Percentiles rank a stretch among this genome's conserved stretches.
phyloP scores from a whole-genome alignment of 2,797 vertebrate species.

The Eulemur rubriventer region DNA sequence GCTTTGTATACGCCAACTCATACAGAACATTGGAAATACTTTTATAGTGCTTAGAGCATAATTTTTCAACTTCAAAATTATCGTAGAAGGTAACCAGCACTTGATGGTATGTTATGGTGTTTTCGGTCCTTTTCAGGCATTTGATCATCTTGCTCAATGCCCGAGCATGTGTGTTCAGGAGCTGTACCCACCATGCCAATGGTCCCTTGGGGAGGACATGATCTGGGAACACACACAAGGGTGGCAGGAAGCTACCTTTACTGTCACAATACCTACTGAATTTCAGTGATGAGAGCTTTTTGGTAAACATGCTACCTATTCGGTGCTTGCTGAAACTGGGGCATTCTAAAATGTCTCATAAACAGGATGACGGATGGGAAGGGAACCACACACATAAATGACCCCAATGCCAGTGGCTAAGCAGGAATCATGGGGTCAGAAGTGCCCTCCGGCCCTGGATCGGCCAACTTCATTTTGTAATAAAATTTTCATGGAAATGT shows the following conservation, averaged over 20 bases:
- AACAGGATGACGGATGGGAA: background rate
- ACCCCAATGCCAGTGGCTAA: background rate
- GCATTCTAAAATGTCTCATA: background rate
- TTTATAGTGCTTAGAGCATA: background rate
- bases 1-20: constrained; percentile 8
- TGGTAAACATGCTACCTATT: background rate
- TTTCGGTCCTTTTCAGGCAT: background rate
- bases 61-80: background rate
- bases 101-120: background rate
- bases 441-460: background rate
- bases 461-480: background rate
- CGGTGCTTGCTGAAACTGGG: background rate
- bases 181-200: background rate
- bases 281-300: background rate
- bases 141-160: background rate
- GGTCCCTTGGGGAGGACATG: background rate
- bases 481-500: background rate
- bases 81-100: background rate
- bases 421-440: background rate
- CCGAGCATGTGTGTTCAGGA: background rate
- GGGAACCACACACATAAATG: background rate
- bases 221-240: background rate
- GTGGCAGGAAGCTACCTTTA: background rate
- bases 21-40: background rate
- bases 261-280: background rate